Evolutionary conservation across 2,888 invertebrate species (phyloP).

Genomic region (Tetranychus truncatus): DNA sequence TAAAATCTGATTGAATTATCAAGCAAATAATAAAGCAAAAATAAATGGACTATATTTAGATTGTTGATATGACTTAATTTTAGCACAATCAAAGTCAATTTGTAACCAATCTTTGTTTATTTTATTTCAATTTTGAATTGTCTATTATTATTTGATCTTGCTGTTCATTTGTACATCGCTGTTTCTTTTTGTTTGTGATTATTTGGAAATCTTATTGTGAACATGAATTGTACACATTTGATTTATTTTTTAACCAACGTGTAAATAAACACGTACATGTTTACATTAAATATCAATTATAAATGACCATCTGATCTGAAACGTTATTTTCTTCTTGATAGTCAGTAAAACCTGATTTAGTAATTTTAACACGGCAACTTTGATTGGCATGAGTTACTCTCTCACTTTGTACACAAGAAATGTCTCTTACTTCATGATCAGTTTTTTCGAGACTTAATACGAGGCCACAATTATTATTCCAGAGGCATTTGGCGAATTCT

Average conservation of each 20-base stretch:
- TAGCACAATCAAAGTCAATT: not conserved
- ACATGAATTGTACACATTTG: not conserved
- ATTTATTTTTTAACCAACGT: not conserved
- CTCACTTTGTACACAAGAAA: not conserved
- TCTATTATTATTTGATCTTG: not conserved
- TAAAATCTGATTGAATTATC: not conserved
- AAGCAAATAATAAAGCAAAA: not conserved
- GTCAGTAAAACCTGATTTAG: not conserved
- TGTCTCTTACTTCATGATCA: not conserved
- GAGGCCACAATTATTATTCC: conserved; percentile 7
- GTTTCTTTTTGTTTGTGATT: not conserved
- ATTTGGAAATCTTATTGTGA: not conserved
- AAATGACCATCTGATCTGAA: not conserved
- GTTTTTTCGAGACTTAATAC: not conserved
- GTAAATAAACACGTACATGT: not conserved
- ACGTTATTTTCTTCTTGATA: not conserved
- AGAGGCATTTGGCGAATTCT: not conserved
- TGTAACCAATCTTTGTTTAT: not conserved
- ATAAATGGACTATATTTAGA: not conserved
- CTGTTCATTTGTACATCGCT: not conserved
- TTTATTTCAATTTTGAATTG: not conserved
- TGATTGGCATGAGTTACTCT: not conserved
- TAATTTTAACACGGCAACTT: not conserved
- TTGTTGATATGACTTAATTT: not conserved
- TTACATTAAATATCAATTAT: not conserved